A percentile compares a stretch with the other conserved stretches of the same genome.
Conservation (phyloP, 2,113 vertebrate species). For the Pseudorectes ferrugineus region DNA sequence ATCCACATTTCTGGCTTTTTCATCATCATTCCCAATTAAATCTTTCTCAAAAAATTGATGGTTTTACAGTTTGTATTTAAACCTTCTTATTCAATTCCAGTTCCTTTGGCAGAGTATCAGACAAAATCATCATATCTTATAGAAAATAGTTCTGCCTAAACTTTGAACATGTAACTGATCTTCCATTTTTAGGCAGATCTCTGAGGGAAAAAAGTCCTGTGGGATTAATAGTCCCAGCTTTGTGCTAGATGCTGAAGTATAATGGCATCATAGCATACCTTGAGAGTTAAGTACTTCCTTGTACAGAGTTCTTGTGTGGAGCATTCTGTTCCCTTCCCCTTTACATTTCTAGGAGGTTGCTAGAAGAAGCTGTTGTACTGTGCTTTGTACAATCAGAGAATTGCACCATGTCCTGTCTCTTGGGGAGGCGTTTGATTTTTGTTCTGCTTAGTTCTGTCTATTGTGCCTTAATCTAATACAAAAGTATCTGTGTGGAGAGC, state of each 20-base stretch:
- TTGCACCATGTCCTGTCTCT: not conserved
- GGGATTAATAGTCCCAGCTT: not conserved
- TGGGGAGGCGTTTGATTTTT: not conserved
- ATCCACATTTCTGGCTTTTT: conserved; percentile 40
- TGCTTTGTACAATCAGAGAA: not conserved
- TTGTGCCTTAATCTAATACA: not conserved
- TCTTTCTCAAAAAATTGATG: not conserved
- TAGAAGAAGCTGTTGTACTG: not conserved
- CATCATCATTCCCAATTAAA: conserved; percentile 20
- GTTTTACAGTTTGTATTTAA: conserved; percentile 4
- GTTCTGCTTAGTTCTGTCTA: not conserved
- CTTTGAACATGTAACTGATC: not conserved
- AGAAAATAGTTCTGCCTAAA: not conserved
- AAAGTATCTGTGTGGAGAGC: not conserved
- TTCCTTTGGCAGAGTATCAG: not conserved
- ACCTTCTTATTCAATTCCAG: not conserved
- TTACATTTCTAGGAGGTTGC: not conserved
- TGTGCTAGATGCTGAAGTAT: not conserved
- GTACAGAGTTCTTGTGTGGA: not conserved
- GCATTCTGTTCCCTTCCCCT: not conserved
- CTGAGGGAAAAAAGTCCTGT: not conserved
- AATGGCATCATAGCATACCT: not conserved
- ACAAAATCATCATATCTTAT: not conserved
- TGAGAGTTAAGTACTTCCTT: not conserved
- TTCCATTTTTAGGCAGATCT: not conserved